phyloP scores from a whole-genome alignment of 2,888 invertebrate genomes.

The Amblyjoppa fuscipennis region DNA sequence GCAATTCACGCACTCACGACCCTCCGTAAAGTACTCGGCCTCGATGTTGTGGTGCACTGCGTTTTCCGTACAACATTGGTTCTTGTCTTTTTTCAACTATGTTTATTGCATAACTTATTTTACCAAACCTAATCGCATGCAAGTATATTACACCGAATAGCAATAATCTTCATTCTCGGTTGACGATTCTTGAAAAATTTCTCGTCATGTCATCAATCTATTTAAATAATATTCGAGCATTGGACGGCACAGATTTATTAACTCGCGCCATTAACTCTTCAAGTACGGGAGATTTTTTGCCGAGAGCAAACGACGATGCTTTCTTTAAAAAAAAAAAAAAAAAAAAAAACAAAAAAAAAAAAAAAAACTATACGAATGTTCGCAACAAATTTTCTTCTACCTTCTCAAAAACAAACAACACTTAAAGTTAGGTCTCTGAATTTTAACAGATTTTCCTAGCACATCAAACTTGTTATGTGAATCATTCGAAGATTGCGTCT shows the following conservation, averaged over 20 bases:
- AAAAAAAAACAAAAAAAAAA: too few species aligned
- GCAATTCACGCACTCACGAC: conserved; percentile 99
- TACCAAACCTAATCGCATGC: neutral
- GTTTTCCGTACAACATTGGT: conserved; percentile 60
- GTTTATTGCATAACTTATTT: conserved; percentile 4
- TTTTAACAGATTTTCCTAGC: too few species aligned
- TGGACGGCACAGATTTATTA: neutral
- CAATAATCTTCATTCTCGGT: neutral
- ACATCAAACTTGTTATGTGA: too few species aligned
- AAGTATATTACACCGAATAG: neutral
- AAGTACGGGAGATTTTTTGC: too few species aligned
- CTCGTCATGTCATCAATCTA: neutral
- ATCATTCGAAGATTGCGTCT: too few species aligned
- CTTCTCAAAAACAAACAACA: too few species aligned
- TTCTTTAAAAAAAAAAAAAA: too few species aligned
- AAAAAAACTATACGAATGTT: too few species aligned
- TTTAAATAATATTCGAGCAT: neutral
- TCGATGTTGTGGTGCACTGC: conserved; percentile 83
- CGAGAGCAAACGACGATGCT: too few species aligned
- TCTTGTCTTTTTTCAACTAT: conserved; percentile 34
- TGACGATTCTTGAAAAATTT: too few species aligned
- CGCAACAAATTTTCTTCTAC: too few species aligned
- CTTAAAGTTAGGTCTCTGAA: too few species aligned
- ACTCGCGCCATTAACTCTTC: neutral
- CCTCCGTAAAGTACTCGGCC: conserved; percentile 88